Evolutionary conservation across 1,140 invertebrate species (phyloP).

Genomic region (Aphelenchoides besseyi): DNA sequence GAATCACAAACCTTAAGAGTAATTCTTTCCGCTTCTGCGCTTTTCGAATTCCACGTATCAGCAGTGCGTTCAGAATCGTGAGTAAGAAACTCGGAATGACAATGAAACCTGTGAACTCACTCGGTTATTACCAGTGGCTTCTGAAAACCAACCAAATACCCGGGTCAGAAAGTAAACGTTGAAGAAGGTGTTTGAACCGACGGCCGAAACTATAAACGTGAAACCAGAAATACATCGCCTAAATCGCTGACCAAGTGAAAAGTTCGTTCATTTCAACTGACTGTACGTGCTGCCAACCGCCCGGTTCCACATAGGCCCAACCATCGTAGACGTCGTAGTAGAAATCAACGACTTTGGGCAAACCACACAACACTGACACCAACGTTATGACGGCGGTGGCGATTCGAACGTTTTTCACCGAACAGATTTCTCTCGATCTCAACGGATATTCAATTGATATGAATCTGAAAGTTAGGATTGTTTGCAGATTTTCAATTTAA

Average conservation of each 20-base stretch:
- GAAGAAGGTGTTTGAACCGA: constrained; percentile 59
- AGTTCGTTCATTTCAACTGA: background rate
- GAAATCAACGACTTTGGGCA: constrained; percentile 59
- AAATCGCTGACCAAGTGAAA: background rate
- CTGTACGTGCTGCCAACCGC: constrained; percentile 37
- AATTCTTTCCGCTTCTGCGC: constrained; percentile 72
- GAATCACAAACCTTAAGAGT: constrained; percentile 50
- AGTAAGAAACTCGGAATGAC: constrained; percentile 81
- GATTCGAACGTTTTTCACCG: constrained; percentile 54
- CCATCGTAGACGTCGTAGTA: constrained; percentile 57
- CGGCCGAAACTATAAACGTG: constrained; percentile 40
- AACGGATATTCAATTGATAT: constrained; percentile 60
- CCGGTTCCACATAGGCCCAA: constrained; percentile 46
- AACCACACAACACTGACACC: constrained; percentile 54
- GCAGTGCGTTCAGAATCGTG: constrained; percentile 80
- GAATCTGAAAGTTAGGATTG: constrained; percentile 46
- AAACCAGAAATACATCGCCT: constrained; percentile 48
- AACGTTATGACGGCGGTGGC: constrained; percentile 55
- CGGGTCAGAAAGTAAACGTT: constrained; percentile 71
- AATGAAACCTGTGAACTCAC: too few species aligned
- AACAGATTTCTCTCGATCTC: constrained; percentile 52
- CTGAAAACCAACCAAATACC: too few species aligned
- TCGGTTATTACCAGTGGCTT: too few species aligned
- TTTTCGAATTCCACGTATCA: constrained; percentile 78
- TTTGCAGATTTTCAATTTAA: background rate